Percentiles rank a stretch among this genome's conserved stretches.
Evolutionary conservation across 2,888 invertebrate species (phyloP).

Genomic region (Anthophora plumipes): DNA sequence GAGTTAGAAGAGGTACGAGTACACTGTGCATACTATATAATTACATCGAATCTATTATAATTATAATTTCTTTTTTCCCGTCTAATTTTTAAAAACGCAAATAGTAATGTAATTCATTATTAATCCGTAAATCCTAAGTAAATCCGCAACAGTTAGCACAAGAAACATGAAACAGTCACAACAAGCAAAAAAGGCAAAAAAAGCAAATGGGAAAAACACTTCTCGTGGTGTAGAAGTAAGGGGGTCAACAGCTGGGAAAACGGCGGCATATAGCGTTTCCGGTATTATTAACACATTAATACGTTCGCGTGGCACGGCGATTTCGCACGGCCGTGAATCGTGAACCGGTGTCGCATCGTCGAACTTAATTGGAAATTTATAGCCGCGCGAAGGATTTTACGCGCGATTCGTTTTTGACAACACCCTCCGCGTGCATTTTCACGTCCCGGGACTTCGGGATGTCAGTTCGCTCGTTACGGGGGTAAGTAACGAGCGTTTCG

Average conservation of each 20-base stretch:
- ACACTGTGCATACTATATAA: too few species aligned
- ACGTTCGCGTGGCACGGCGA: background rate
- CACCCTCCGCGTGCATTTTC: conserved; percentile 18
- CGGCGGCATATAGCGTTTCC: background rate
- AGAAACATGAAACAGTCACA: too few species aligned
- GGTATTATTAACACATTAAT: conserved; percentile 26
- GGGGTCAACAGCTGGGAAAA: background rate
- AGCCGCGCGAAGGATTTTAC: conserved; percentile 52
- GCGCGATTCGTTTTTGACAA: conserved; percentile 55
- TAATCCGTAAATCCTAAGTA: too few species aligned
- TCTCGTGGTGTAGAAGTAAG: background rate
- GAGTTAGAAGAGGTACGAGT: too few species aligned
- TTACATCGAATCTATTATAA: too few species aligned
- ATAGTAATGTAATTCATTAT: background rate
- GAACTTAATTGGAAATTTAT: conserved; percentile 59
- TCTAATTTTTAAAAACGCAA: background rate
- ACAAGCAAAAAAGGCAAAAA: too few species aligned
- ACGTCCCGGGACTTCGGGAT: conserved; percentile 37
- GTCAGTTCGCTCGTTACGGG: conserved; percentile 63
- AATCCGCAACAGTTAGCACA: too few species aligned
- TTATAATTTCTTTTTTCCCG: too few species aligned
- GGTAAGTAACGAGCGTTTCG: conserved; percentile 59
- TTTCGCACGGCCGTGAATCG: background rate
- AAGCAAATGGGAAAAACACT: too few species aligned
- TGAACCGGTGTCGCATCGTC: conserved; percentile 26